phyloP scores from a whole-genome alignment of 2,113 vertebrate genomes.

The Sialia sialis region DNA sequence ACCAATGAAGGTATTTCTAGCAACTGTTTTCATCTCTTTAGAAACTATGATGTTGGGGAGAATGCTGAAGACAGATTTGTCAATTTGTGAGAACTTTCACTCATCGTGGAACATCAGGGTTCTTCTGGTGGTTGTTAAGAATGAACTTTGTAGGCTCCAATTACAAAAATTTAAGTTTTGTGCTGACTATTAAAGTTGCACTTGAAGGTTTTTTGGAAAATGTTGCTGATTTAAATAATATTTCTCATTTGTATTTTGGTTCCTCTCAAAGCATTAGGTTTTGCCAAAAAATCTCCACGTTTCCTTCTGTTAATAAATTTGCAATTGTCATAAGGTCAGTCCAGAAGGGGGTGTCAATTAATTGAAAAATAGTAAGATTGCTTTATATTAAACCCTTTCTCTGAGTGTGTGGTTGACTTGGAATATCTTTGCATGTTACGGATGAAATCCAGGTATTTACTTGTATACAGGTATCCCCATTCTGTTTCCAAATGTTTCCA shows the following conservation, averaged over 20 bases:
- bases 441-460: neutral
- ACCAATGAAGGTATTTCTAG: constrained; percentile 89
- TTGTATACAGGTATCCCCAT: neutral
- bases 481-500: neutral
- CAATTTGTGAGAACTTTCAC: neutral
- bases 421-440: neutral
- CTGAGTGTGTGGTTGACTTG: neutral
- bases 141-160: neutral
- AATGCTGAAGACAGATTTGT: neutral
- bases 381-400: neutral
- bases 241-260: neutral
- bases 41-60: neutral
- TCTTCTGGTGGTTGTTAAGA: neutral
- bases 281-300: neutral
- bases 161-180: neutral
- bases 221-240: neutral
- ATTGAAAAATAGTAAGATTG: neutral
- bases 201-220: neutral
- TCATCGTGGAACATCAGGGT: neutral
- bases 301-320: neutral
- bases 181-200: neutral
- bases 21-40: neutral
- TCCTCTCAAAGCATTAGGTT: neutral
- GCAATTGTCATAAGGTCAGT: neutral
- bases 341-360: neutral